These are phyloP conservation scores for Coreius guichenoti DNA, from an alignment of 2,797 vertebrate genomes.

Conservation along the genomic window DNA sequence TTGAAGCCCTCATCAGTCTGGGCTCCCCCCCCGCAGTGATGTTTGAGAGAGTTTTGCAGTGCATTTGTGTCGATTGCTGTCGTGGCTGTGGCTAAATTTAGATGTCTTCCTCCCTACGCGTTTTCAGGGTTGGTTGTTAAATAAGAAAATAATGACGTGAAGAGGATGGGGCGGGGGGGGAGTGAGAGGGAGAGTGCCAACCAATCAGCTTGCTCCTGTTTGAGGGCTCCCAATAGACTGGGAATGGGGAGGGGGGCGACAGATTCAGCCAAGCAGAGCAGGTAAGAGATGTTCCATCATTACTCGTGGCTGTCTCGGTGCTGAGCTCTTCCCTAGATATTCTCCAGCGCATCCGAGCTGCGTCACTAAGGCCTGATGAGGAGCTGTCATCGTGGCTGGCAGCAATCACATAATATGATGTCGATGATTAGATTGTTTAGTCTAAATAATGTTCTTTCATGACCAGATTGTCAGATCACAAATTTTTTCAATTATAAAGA, in stretches of 20 bases:
- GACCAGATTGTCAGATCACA: not conserved
- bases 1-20: conserved; percentile 27
- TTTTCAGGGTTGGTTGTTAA: conserved; percentile 87
- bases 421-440: not conserved
- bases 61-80: conserved; percentile 70
- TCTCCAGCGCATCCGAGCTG: conserved; percentile 8
- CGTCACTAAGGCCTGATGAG: not conserved
- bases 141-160: conserved; percentile 85
- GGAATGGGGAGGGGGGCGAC: conserved; percentile 27
- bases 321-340: conserved; percentile 24
- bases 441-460: not conserved
- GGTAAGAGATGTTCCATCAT: conserved; percentile 57
- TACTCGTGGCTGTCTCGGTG: conserved; percentile 30
- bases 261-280: conserved; percentile 48
- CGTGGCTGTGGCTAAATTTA: conserved; percentile 84
- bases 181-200: conserved; percentile 66
- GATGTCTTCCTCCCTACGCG: conserved; percentile 83
- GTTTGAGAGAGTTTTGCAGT: conserved; percentile 43
- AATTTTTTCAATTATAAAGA: not conserved
- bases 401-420: not conserved
- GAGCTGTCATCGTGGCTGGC: not conserved
- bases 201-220: conserved; percentile 69
- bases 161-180: conserved; percentile 69
- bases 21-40: conserved; percentile 17
- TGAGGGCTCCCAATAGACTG: conserved; percentile 47